Base-by-base conservation (phyloP, 2,113 vertebrate genomes). In the Speoplatyrhinus poulsoni region DNA sequence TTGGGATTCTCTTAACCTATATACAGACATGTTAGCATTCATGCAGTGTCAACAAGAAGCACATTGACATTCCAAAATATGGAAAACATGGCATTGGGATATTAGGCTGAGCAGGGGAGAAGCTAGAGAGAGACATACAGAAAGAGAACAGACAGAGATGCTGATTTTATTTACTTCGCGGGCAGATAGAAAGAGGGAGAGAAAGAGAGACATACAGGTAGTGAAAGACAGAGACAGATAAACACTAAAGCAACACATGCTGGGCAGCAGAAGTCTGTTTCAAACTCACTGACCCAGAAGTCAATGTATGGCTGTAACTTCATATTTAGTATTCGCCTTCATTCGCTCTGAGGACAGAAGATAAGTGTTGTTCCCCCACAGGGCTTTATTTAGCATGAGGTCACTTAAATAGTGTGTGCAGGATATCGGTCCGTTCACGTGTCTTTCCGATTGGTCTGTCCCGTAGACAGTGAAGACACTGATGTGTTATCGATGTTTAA, bases 11-110 rank as follows among this genome's bases (percentile, higher is more conserved):
- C 77, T 88, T 86, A 78, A 73, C 89, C 82, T 92, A 94, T 93
- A 87, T 94, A 94, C 91, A 94, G 77, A 92, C 91, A 90, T 87
- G 88, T 91, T 91, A 90, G 88, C 92, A 92, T 93, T 89, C 92
- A 94, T 93, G 92, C 90, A 91, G 88, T 87, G 91, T 92, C 90
- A 86, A 93, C 92, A 92, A 91, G 89, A 87, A 93, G 87, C 91
- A 94, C 92, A 89, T 89, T 72, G 90, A 94, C 93, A 92, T 93
- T 93, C 92, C 91, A 86, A 91, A 90, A 81, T 84, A 85, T 87
- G 84, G 87, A 86, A 88, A 89, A 87, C 76, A 70, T 82, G 86
- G 82, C 82, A 81, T 12, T 53, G 70, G 65, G 74, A 77, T 59
- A 79, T 47, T 26, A 59, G 57, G 69, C 52, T 46, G 10, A 46